phyloP scores from a whole-genome alignment of 1,140 invertebrate species.

The Neotoxoptera formosana region DNA sequence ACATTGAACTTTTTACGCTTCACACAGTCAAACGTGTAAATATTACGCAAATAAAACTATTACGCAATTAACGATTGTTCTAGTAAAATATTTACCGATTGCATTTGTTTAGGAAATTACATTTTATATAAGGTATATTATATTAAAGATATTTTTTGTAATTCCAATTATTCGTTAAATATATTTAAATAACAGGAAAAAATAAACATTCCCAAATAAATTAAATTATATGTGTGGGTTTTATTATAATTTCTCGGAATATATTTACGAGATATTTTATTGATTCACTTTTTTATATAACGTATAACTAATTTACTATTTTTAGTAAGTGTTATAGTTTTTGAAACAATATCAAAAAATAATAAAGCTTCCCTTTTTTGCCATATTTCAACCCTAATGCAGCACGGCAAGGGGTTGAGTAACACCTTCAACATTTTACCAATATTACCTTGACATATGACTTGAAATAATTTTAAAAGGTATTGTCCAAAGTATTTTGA shows the following conservation, averaged over 20 bases:
- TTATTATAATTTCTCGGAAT: neutral
- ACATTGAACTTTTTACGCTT: too few species aligned
- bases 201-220: too few species aligned
- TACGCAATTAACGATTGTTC: too few species aligned
- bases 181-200: too few species aligned
- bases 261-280: neutral
- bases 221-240: too few species aligned
- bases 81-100: too few species aligned
- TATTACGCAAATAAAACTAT: too few species aligned
- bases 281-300: neutral
- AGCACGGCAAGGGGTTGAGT: neutral
- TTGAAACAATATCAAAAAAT: conserved; percentile 10
- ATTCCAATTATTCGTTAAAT: too few species aligned
- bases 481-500: neutral
- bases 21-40: too few species aligned
- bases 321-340: neutral
- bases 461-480: neutral
- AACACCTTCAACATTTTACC: neutral
- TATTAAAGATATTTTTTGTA: too few species aligned
- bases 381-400: neutral
- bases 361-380: neutral
- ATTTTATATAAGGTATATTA: too few species aligned
- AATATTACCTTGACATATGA: neutral
- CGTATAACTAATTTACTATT: neutral
- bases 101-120: too few species aligned